Percentiles rank a stretch among this genome's conserved stretches.
Evolutionary conservation across 2,797 vertebrate genomes (phyloP).

Genomic region (Eulemur albifrons): DNA sequence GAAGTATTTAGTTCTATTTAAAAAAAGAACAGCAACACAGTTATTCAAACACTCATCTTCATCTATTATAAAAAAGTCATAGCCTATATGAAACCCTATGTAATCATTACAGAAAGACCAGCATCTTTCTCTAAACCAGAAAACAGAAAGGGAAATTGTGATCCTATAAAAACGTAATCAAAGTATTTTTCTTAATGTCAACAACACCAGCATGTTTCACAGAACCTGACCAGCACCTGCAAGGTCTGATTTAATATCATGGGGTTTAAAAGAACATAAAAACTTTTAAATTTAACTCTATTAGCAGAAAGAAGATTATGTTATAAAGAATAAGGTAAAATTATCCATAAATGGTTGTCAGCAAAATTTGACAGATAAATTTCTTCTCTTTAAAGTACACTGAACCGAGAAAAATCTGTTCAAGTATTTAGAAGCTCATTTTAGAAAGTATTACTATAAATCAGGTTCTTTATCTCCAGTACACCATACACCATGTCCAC

Average conservation of each 20-base stretch:
- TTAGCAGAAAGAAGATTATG: conserved; percentile 42
- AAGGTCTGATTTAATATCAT: conserved; percentile 52
- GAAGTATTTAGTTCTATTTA: conserved; percentile 68
- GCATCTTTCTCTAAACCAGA: not conserved
- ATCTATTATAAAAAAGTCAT: conserved; percentile 73
- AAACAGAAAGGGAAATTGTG: conserved; percentile 45
- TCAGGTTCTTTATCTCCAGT: conserved; percentile 61
- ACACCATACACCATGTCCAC: not conserved
- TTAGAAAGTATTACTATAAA: conserved; percentile 65
- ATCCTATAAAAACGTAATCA: conserved; percentile 61
- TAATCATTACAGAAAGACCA: conserved; percentile 55
- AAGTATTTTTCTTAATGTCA: conserved; percentile 55
- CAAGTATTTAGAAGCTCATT: conserved; percentile 64
- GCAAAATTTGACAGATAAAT: conserved; percentile 59
- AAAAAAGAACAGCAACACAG: conserved; percentile 56
- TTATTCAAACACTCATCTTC: conserved; percentile 77
- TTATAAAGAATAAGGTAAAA: conserved; percentile 75
- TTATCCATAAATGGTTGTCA: conserved; percentile 57
- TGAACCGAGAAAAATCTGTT: conserved; percentile 61
- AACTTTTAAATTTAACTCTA: conserved; percentile 52
- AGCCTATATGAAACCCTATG: conserved; percentile 59
- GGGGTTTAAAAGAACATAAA: conserved; percentile 27
- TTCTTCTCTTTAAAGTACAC: conserved; percentile 67
- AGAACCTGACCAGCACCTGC: conserved; percentile 71
- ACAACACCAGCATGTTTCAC: conserved; percentile 11